Evolutionary conservation across 2,797 vertebrate genomes (phyloP).

Genomic region (Adrianichthys oophorus): DNA sequence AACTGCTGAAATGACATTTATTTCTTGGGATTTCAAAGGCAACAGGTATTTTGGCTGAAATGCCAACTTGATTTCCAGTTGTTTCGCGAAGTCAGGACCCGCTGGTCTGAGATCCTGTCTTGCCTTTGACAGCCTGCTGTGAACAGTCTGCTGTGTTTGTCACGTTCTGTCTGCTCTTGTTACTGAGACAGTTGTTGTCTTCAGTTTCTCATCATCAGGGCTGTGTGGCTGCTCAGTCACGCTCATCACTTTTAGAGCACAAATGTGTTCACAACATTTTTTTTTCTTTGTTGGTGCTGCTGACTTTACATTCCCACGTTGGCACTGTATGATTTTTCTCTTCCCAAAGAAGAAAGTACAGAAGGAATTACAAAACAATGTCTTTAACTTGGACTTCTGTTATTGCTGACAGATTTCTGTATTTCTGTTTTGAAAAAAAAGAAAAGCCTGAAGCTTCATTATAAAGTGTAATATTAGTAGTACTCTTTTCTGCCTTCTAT

Average conservation of each 20-base stretch:
- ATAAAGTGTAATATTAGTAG: too few relatives aligned
- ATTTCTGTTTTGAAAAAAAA: too few relatives aligned
- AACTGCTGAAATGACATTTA: neutral
- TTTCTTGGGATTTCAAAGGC: constrained; percentile 2
- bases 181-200: constrained; percentile 53
- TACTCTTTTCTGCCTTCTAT: too few relatives aligned
- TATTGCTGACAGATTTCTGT: too few relatives aligned
- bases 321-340: too few relatives aligned
- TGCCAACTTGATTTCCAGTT: constrained; percentile 27
- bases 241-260: neutral
- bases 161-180: constrained; percentile 52
- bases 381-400: too few relatives aligned
- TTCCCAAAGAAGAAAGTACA: too few relatives aligned
- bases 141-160: constrained; percentile 54
- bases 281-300: too few relatives aligned
- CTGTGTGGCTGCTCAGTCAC: constrained; percentile 10
- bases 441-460: too few relatives aligned
- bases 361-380: too few relatives aligned
- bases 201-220: constrained; percentile 7
- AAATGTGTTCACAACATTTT: neutral
- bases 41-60: constrained; percentile 20
- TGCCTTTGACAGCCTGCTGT: constrained; percentile 28
- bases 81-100: constrained; percentile 12
- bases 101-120: constrained; percentile 41
- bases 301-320: too few relatives aligned